Evolutionary conservation across 1,140 invertebrate species (phyloP).

Genomic region (Sminthurides bifidus): DNA sequence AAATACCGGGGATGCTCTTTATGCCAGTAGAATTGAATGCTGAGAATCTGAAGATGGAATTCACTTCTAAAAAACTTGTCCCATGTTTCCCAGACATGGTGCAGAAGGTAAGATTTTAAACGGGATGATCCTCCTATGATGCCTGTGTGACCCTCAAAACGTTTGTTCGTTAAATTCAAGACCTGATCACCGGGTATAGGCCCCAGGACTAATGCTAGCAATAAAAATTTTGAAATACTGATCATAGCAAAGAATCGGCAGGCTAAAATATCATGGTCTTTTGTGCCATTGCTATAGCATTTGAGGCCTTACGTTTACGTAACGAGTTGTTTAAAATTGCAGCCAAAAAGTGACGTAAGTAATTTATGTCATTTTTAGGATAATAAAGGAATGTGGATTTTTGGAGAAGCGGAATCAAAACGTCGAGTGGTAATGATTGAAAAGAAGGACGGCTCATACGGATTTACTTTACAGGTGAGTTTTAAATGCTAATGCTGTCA

Average conservation of each 20-base stretch:
- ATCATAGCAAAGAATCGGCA: too few species aligned
- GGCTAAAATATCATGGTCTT: too few species aligned
- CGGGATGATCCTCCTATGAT: too few species aligned
- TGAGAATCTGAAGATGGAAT: neutral
- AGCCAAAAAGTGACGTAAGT: too few species aligned
- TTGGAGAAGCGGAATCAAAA: slow-evolving; percentile 30
- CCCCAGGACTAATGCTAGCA: too few species aligned
- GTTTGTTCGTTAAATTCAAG: neutral
- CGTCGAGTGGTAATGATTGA: slow-evolving; percentile 77
- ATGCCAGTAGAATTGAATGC: neutral
- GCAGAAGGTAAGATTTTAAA: neutral
- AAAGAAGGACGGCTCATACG: slow-evolving; percentile 80
- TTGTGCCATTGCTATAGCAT: too few species aligned
- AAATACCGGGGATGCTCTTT: neutral
- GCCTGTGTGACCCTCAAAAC: neutral
- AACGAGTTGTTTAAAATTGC: too few species aligned
- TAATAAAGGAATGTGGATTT: slow-evolving; percentile 30
- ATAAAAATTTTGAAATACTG: too few species aligned
- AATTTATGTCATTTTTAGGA: slow-evolving; percentile 20
- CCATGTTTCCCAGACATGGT: slow-evolving; percentile 1
- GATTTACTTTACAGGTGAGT: slow-evolving; percentile 73
- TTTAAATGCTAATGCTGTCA: too few species aligned
- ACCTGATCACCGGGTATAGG: too few species aligned
- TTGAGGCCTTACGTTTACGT: too few species aligned
- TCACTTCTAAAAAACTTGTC: neutral